Percentiles rank a stretch among this genome's conserved stretches.
These are phyloP conservation scores for Mesocentrotus franciscanus DNA, from an alignment of 53 echinoderm and acorn worm species.

Conservation along the genomic window DNA sequence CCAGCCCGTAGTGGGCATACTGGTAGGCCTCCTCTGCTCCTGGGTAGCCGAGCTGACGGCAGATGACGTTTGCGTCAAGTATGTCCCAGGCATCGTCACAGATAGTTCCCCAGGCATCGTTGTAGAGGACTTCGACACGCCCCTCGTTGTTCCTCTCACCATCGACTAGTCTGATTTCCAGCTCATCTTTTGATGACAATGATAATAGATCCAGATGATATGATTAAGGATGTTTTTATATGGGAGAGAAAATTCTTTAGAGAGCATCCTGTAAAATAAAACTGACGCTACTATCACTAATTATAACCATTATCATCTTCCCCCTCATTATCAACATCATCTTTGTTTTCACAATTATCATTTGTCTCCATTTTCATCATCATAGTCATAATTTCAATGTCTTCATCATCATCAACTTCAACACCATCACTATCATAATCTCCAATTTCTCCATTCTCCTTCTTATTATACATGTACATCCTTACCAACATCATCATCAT, in stretches of 20 bases:
- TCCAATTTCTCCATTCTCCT: neutral
- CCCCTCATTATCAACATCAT: too few species aligned
- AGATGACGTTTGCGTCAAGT: constrained; percentile 30
- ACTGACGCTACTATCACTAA: neutral
- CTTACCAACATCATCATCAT: too few species aligned
- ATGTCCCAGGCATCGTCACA: constrained; percentile 50
- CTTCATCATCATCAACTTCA: too few species aligned
- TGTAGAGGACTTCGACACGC: constrained; percentile 19
- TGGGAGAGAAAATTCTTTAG: neutral
- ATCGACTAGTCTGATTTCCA: constrained; percentile 32
- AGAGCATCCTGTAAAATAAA: too few species aligned
- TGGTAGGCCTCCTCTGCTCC: neutral
- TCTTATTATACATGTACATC: neutral
- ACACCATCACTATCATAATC: neutral
- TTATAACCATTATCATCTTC: too few species aligned
- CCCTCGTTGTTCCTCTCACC: constrained; percentile 23
- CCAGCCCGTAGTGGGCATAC: constrained; percentile 57
- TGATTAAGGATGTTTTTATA: neutral
- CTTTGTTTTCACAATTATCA: too few species aligned
- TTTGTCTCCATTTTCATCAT: too few species aligned
- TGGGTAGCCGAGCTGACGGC: constrained; percentile 23
- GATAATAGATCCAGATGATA: neutral
- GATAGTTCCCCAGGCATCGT: constrained; percentile 33
- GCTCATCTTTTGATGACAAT: neutral
- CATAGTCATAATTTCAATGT: too few species aligned